phyloP scores from a whole-genome alignment of 1,140 invertebrate species.

The Drosophila nigromelanica region DNA sequence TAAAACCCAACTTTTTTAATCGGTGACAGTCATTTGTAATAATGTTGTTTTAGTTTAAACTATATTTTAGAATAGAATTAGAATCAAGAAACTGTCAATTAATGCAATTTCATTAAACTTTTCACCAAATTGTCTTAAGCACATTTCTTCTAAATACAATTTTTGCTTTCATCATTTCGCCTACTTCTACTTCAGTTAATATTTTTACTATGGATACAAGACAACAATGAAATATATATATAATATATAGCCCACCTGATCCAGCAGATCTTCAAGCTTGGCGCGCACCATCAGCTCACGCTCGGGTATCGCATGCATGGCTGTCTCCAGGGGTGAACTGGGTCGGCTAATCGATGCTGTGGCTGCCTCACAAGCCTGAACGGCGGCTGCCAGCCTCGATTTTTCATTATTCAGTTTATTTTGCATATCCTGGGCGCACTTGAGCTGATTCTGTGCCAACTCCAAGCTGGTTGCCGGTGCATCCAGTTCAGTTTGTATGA shows the following conservation, averaged over 20 bases:
- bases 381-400: constrained; percentile 91
- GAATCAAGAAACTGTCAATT: too few relatives aligned
- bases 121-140: too few relatives aligned
- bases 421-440: constrained; percentile 88
- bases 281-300: constrained; percentile 93
- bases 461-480: constrained; percentile 88
- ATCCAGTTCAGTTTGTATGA: constrained; percentile 88
- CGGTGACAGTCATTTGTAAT: too few relatives aligned
- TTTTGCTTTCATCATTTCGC: neutral
- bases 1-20: too few relatives aligned
- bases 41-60: too few relatives aligned
- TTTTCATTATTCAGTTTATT: constrained; percentile 95
- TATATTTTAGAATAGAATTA: too few relatives aligned
- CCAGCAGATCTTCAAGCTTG: constrained; percentile 94
- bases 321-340: constrained; percentile 92
- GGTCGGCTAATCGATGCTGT: constrained; percentile 95
- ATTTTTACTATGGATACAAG: constrained; percentile 9
- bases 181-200: constrained; percentile 3
- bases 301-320: constrained; percentile 91
- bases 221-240: neutral
- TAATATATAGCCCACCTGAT: constrained; percentile 88
- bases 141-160: too few relatives aligned
- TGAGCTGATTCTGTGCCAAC: constrained; percentile 90
- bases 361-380: constrained; percentile 96
- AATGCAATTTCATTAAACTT: too few relatives aligned